Evolutionary conservation across 2,797 vertebrate species (phyloP), one percentile per base, ranked within the genome.

Genomic region (Sorex maritimensis): DNA sequence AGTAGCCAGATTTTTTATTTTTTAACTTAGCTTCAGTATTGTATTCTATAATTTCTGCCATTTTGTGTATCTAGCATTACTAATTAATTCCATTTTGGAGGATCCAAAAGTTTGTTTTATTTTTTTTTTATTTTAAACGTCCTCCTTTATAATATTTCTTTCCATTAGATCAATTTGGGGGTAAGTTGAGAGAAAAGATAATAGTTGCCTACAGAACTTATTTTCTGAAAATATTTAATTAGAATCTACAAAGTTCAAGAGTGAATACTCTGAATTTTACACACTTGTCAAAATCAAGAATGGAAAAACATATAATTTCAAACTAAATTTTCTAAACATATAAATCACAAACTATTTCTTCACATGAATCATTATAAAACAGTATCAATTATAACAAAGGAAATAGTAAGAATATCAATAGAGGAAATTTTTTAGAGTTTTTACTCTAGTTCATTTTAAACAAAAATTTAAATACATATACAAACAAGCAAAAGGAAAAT

Each of bases 211-310:
- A 58, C 14, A 44, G 72, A 79, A 14, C 10, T 89, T 49, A 14
- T 77, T 82, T 85, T 92, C 41, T 86, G 24, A 82, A 41, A 5
- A 1, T 61, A 41, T 92, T 14, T 69, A 68, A 79, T 67, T 28
- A 52, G 71, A 77, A 6, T 3, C 0, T 67, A 6, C 26, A 41
- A 44, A 63, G 65, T 19, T 2, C 11, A 49, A 26, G 8, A 46
- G 84, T 65, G 81, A n/a, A 68, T 94, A 84, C 61, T 80, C 49
- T 94, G 41, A 71, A 52, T 81, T 93, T 94, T 71, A 75, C 92
- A 61, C 65, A 88, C 63, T 26, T 65, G 5, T 65, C 24, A 26
- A 26, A 13, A 55, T 55, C 52, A 81, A 34, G 10, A 92, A 73
- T 21, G n/a, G 17, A 77, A 21, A 89, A 61, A 92, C 3, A 21